A percentile compares a stretch with the other conserved stretches of the same genome.
phyloP scores from a whole-genome alignment of 2,797 vertebrate genomes.

The Tenualosa ilisha region DNA sequence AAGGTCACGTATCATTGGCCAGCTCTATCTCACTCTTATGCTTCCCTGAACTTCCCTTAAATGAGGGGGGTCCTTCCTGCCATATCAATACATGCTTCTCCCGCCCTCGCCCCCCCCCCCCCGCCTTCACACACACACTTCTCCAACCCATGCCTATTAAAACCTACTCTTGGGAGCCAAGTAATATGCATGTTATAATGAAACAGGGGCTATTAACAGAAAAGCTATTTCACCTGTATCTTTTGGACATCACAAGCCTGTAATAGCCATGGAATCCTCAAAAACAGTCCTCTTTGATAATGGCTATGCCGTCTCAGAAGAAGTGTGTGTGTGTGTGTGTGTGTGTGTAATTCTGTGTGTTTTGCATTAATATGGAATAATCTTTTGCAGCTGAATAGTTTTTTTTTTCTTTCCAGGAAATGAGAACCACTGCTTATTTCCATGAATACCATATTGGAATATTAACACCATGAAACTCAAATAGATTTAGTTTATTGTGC shows the following conservation, averaged over 20 bases:
- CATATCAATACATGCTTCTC: slow-evolving; percentile 67
- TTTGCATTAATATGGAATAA: slow-evolving; percentile 50
- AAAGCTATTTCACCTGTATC: slow-evolving; percentile 82
- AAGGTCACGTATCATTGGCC: slow-evolving; percentile 80
- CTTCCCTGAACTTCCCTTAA: slow-evolving; percentile 60
- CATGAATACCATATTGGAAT: slow-evolving; percentile 11
- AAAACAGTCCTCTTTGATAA: slow-evolving; percentile 78
- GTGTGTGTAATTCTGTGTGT: slow-evolving; percentile 48
- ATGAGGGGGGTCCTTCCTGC: slow-evolving; percentile 62
- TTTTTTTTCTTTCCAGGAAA: slow-evolving; percentile 12
- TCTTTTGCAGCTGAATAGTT: slow-evolving; percentile 25
- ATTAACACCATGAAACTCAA: slow-evolving; percentile 17
- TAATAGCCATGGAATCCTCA: slow-evolving; percentile 78
- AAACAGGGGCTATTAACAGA: slow-evolving; percentile 84
- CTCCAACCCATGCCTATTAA: slow-evolving; percentile 75
- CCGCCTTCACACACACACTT: slow-evolving; percentile 2
- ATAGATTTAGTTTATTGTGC: slow-evolving; percentile 27
- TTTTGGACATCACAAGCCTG: slow-evolving; percentile 80
- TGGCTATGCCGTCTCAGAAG: slow-evolving; percentile 63
- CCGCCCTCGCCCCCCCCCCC: slow-evolving; percentile 41
- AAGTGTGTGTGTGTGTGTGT: slow-evolving; percentile 36
- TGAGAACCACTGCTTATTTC: not conserved
- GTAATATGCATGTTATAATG: slow-evolving; percentile 88
- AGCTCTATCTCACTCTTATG: slow-evolving; percentile 59
- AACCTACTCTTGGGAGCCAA: slow-evolving; percentile 80